phyloP scores from a whole-genome alignment of 2,113 vertebrate genomes.

The Vulpes ferrilata region DNA sequence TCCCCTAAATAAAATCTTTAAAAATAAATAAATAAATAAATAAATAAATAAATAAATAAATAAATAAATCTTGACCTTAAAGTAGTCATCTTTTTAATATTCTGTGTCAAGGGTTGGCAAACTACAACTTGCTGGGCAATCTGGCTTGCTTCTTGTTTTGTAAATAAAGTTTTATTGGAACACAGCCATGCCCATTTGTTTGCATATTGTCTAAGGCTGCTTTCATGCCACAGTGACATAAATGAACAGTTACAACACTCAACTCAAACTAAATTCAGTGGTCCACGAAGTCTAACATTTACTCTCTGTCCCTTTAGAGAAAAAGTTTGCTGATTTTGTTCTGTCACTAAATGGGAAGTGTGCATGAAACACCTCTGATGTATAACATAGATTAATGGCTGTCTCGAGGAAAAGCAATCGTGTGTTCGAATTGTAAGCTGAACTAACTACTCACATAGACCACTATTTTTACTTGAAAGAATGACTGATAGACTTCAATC shows the following conservation, averaged over 20 bases:
- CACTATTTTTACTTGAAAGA: not conserved
- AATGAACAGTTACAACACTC: not conserved
- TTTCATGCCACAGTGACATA: not conserved
- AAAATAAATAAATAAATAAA: too few species aligned
- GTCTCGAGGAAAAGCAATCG: not conserved
- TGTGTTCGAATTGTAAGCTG: not conserved
- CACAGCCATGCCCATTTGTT: not conserved
- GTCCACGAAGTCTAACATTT: not conserved
- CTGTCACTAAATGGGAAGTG: not conserved
- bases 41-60: too few species aligned
- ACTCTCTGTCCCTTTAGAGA: not conserved
- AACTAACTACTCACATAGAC: not conserved
- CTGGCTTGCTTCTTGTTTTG: not conserved
- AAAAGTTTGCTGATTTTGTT: not conserved
- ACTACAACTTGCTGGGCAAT: not conserved
- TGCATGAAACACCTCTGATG: not conserved
- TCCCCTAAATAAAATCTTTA: too few species aligned
- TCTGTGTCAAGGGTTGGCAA: not conserved
- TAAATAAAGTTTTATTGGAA: constrained; percentile 24
- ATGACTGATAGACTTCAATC: not conserved
- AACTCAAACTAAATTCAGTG: not conserved
- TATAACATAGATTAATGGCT: not conserved
- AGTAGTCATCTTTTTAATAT: not conserved
- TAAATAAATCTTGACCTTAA: not conserved
- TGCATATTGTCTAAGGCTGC: not conserved